Percentiles rank a stretch among this genome's conserved stretches.
These are phyloP conservation scores for Osedax fenrisi DNA, from an alignment of 2,888 invertebrate genomes.

Conservation along the genomic window DNA sequence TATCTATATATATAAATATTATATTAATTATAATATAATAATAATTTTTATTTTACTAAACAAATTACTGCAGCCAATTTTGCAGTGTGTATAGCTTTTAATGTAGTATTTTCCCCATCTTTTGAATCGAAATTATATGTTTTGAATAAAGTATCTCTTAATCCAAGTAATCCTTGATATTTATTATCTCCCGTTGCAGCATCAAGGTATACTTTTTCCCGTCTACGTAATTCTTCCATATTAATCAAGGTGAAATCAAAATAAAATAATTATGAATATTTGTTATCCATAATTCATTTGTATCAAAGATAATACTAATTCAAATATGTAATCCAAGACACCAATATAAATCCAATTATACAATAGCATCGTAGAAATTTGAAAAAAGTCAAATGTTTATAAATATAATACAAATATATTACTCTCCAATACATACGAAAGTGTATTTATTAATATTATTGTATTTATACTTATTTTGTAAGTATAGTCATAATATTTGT, in stretches of 20 bases:
- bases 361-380: neutral
- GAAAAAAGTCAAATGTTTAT: neutral
- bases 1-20: neutral
- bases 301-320: neutral
- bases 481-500: no score
- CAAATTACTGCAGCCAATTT: neutral
- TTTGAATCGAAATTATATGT: neutral
- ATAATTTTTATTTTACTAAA: neutral
- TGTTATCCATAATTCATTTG: neutral
- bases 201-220: neutral
- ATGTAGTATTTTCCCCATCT: neutral
- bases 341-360: neutral
- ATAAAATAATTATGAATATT: neutral
- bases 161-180: neutral
- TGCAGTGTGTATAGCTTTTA: neutral
- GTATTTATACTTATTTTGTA: no score
- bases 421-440: no score
- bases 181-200: neutral
- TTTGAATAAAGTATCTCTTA: neutral
- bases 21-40: neutral
- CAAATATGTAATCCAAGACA: neutral
- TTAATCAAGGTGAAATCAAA: neutral
- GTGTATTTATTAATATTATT: no score
- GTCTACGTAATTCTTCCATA: neutral
- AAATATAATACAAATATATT: no score